These are phyloP conservation scores for Taeniopygia guttata DNA, from an alignment of 2,797 vertebrate species.

Conservation along the genomic window DNA sequence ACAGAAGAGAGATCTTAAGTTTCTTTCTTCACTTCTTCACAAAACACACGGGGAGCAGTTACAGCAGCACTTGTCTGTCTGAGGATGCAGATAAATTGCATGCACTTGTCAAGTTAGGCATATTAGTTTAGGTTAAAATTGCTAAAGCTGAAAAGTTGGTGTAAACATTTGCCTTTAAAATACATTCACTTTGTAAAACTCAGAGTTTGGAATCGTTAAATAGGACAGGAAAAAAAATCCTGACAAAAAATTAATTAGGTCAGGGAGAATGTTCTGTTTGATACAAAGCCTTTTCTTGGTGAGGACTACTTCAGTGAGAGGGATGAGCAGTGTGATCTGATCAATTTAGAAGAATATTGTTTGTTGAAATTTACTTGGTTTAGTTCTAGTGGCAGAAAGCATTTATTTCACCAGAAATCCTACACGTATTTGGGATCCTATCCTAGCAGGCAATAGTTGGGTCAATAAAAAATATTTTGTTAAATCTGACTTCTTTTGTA, in stretches of 20 bases:
- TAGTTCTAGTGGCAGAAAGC: not conserved
- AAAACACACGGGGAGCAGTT: accelerated
- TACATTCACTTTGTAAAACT: accelerated
- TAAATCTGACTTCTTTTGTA: not conserved
- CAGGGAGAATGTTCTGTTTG: not conserved
- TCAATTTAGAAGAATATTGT: not conserved
- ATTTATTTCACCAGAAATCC: not conserved
- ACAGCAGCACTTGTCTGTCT: not conserved
- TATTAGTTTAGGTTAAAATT: not conserved
- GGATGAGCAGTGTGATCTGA: not conserved
- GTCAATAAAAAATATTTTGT: not conserved
- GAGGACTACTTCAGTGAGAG: not conserved
- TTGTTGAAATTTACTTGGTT: not conserved
- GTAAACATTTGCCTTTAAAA: not conserved
- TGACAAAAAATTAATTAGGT: not conserved
- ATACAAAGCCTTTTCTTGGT: not conserved
- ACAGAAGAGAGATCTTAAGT: not conserved
- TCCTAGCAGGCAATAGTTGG: not conserved
- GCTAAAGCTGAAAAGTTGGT: not conserved
- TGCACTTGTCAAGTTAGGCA: not conserved
- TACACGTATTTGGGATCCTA: not conserved
- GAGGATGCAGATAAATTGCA: not conserved
- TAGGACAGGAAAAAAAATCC: not conserved
- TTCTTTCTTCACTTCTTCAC: not conserved
- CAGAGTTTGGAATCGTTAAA: not conserved